phyloP scores from a whole-genome alignment of 1,140 invertebrate genomes.

The Gryllus bimaculatus region DNA sequence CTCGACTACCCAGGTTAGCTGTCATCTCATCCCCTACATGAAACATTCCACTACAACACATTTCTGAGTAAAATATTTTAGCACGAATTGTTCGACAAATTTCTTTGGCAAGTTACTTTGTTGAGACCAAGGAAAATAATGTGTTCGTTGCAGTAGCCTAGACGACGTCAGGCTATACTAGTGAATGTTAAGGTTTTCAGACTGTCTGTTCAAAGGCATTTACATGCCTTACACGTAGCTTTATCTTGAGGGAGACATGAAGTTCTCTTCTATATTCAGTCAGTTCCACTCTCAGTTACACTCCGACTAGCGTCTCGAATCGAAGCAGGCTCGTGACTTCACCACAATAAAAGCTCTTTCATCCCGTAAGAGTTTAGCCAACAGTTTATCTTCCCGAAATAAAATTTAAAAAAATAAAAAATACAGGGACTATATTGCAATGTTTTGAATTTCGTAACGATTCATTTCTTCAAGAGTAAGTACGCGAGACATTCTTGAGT shows the following conservation, averaged over 20 bases:
- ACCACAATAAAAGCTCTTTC: neutral
- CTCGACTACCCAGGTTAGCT: no score
- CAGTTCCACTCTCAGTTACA: no score
- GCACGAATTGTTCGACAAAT: neutral
- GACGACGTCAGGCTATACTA: neutral
- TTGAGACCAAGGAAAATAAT: neutral
- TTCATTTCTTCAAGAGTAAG: no score
- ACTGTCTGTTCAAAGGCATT: neutral
- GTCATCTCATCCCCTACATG: no score
- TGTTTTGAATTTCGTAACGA: neutral
- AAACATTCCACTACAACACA: no score
- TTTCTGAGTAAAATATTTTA: neutral
- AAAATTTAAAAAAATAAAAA: neutral
- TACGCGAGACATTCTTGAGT: no score
- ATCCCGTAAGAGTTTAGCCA: neutral
- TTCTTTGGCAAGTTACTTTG: neutral
- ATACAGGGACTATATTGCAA: neutral
- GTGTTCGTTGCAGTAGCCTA: neutral
- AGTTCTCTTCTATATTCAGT: no score
- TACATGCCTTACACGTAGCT: neutral
- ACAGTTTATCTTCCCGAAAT: neutral
- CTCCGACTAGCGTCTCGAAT: no score
- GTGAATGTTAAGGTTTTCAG: neutral
- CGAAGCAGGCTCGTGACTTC: neutral
- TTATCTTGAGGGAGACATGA: neutral